Evolutionary conservation across 2,888 invertebrate genomes (phyloP), one percentile per base, ranked within the genome.

Genomic region (Philhelius pedissequus): DNA sequence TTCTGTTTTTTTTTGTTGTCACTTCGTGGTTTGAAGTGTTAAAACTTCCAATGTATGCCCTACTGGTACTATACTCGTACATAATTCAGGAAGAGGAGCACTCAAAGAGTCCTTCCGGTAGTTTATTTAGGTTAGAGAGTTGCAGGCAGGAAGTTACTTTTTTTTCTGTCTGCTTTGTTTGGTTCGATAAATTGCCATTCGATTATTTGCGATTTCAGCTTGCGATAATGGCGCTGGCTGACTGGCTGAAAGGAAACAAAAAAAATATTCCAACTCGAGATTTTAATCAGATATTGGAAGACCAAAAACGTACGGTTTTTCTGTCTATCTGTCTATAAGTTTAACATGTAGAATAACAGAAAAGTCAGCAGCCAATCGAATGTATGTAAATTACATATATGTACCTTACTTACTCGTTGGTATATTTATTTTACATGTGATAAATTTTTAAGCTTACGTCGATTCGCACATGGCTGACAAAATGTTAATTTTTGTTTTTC

Each of bases 131-230:
- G 56, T 18, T 54, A 52, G 7, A 56, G 56, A 35, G 32, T 56
- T n/a, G n/a, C 56, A 35, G 56, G 35, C 32, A 32, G 56, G 56
- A 56, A 56, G 56, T 56, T 30, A 4, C 1, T 56, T 32, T 20
- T 7, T 35, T 35, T 5, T 32, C 32, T 15, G 5, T 54, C 18
- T 18, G 9, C 3, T 13, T 18, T 56, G n/a, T 13, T 35, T 20
- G 56, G 35, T 32, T 56, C 56, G 56, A 56, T 56, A 56, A 56
- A 56, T 56, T 56, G 56, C 9, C 13, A 56, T 56, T 56, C 56
- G 56, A 56, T 56, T 56, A 56, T 56, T 56, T 56, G 56, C 20
- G 56, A 56, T 56, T 56, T 56, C 56, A 56, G 35, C 56, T 35
- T 35, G 20, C 13, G 56, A 56, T 56, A 56, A 56, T 56, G 32